Base-by-base conservation (phyloP, 2,888 invertebrate species). In the Dugesia japonica region DNA sequence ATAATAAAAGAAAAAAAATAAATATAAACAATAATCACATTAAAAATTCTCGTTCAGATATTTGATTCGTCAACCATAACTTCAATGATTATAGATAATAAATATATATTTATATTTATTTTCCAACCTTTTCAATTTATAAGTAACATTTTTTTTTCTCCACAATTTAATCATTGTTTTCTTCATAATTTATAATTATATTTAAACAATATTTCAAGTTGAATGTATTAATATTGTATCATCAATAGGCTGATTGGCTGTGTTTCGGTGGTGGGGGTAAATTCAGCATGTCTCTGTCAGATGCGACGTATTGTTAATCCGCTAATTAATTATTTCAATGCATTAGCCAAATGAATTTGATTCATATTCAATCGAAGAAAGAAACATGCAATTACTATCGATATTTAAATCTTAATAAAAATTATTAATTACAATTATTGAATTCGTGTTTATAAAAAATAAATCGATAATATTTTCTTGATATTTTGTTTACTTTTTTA, bases 311-410 rank as follows among this genome's bases (percentile, higher is more conserved):
- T 56, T 56, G 56, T n/a, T 56, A 56, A 56, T 56, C 56, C 56
- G 56, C 56, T 56, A 56, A 56, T 56, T 56, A 56, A 56, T 56
- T 56, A 56, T 56, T 56, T 56, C 56, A 56, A 56, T 56, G 56
- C 56, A 56, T 56, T 56, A 56, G 56, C 56, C 56, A 56, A 56
- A 56, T 56, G 56, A 56, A 56, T 56, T 56, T 56, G 56, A 56
- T 56, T 56, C 56, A 56, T n/a, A 56, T 56, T 56, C 7, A 7
- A 56, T 20, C 23, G 56, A 4, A n/a, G 20, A 56, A 56, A 56
- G 56, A 56, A 56, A 56, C 56, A 56, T 56, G 56, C 56, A 56
- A 56, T 56, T 56, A 56, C 56, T 56, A 56, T 56, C 56, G 56
- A 56, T 56, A 56, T 56, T 56, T 56, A 56, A 56, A 56, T 56